A percentile compares a stretch with the other conserved stretches of the same genome.
Evolutionary conservation across 2,113 vertebrate species (phyloP).

Genomic region (Lagopus muta): DNA sequence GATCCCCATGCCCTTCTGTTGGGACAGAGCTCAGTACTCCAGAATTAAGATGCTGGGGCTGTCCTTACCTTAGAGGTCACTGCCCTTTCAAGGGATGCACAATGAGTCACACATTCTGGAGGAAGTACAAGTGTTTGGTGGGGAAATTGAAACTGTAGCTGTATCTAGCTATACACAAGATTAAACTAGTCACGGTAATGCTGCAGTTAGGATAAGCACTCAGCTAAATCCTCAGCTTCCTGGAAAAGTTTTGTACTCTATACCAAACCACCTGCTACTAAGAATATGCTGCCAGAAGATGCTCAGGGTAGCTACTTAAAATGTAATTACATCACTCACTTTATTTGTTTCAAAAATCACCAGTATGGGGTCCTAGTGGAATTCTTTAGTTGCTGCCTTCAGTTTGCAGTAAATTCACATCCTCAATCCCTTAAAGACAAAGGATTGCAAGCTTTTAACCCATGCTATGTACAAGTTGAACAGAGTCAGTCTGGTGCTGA

Average conservation of each 20-base stretch:
- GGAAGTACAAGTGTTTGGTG: neutral
- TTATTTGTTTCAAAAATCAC: neutral
- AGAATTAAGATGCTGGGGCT: neutral
- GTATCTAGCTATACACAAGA: neutral
- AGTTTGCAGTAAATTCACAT: neutral
- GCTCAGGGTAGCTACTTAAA: neutral
- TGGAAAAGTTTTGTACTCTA: neutral
- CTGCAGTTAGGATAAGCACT: neutral
- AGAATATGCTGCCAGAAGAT: neutral
- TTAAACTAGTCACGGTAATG: neutral
- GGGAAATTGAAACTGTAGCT: neutral
- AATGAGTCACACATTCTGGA: neutral
- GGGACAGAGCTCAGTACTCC: neutral
- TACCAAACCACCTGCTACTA: neutral
- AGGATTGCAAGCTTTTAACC: neutral
- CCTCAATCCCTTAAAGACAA: neutral
- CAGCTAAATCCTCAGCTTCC: neutral
- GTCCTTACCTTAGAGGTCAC: neutral
- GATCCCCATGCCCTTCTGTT: accelerated
- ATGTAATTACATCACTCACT: neutral
- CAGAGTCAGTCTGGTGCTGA: neutral
- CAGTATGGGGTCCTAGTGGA: neutral
- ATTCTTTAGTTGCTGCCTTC: neutral
- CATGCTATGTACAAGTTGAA: neutral
- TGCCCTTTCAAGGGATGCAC: neutral